Base-by-base conservation (phyloP, 2,888 invertebrate species). In the Pristionchus maxplancki region DNA sequence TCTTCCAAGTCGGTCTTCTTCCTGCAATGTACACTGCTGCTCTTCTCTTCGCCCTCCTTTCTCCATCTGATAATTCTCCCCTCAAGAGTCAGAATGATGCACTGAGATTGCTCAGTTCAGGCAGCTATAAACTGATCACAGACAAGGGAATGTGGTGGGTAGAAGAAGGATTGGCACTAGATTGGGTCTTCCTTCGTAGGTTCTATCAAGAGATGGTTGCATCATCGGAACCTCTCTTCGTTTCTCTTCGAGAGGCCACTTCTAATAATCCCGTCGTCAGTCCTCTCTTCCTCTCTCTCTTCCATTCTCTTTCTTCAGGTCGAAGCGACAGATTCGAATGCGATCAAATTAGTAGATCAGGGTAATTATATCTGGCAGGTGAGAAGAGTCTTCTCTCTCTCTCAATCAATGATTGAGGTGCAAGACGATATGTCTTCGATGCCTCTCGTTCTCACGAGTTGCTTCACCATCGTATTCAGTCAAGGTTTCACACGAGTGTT, bases 1-100 rank as follows among this genome's bases (percentile, higher is more conserved):
- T 85, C 85, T 85, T 85, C 85, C 85, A 85, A 85, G 85, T 85
- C 17, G 85, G 85, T 64, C 85, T 85, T 40, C 85, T 85, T 40
- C 85, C 85, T n/a, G 20, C 85, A 13, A 85, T 85, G 37, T 85
- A 85, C 44, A 85, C 85, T 9, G 85, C 85, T n/a, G 85, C 85
- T 28, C n/a, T 85, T 44, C 85, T 85, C 64, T 64, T 64, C 40
- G 85, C 85, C n/a, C 85, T 85, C 28, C 64, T 85, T 28, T 40
- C 85, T 40, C 85, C 85, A 1, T 44, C 62, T 85, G 85, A 85
- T 37, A 85, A 64, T 85, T 58, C 58, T 37, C 85, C 85, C 64
- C 37, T 85, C 85, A 64, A 83, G 82, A 53, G 53, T 53, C 82
- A 83, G 34, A 83, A 83, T 53, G 82, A 83, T 34, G 82, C 82